Evolutionary conservation across 1,140 invertebrate genomes (phyloP), one percentile per base, ranked within the genome.

Genomic region (Charaxes varanes): DNA sequence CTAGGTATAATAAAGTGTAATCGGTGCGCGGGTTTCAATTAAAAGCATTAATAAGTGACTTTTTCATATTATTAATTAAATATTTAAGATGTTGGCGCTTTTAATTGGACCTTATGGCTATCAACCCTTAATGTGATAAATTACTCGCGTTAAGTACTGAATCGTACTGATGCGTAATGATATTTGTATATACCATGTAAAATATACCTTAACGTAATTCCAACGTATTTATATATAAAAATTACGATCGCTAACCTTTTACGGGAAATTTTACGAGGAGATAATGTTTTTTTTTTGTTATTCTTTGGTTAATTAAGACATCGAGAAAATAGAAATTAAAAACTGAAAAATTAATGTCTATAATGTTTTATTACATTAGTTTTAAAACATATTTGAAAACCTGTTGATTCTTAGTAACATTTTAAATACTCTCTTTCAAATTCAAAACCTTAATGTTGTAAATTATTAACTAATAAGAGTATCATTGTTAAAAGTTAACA

Each of bases 151-250:
- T 17, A 16, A 23, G 44, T 46, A 48, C 35, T 38, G 7, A 17
- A 31, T 27, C 15, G 36, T 44, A 48, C 23, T 19, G 22, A 41
- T 17, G 42, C 35, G 38, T 50, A 52, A 46, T 46, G 23, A 41
- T 44, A 40, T 46, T 38, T 77, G 69, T 77, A 73, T 55, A 76
- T 80, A 74, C 53, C 61, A 44, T 78, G 73, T 80, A 80, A 65
- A 53, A 65, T 77, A 77, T 61, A 60, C 15, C 54, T 55, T 51
- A 40, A 47, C 58, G 65, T 44, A 48, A 61, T 56, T 28, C 37
- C 43, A 58, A 51, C 72, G 53, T 68, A 62, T 67, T 68, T 69
- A 68, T 44, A 59, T 62, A 50, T 24, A 40, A 65, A n/a, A 54
- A 44, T 55, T 66, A 65, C 51, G 52, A 57, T 55, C 44, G 52